Percentiles rank a stretch among this genome's conserved stretches.
Evolutionary conservation across 2,888 invertebrate species (phyloP).

Genomic region (Tinea trinotella): DNA sequence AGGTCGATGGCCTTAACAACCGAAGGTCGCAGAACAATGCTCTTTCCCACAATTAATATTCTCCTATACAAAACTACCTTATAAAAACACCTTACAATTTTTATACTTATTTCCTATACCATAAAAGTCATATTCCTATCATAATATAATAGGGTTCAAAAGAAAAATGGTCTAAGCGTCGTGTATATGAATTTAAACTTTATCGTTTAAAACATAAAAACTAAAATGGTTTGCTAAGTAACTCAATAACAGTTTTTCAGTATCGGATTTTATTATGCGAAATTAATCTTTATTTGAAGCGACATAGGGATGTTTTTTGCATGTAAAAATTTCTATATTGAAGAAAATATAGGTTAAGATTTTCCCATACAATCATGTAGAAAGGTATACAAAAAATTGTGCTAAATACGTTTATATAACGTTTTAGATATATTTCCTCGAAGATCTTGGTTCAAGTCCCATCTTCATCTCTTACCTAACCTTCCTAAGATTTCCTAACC

Average conservation of each 20-base stretch:
- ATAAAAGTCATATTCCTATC: neutral
- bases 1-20: neutral
- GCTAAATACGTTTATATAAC: neutral
- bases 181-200: neutral
- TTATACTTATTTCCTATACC: neutral
- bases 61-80: neutral
- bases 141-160: neutral
- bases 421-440: no score
- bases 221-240: neutral
- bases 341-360: neutral
- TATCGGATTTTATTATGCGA: neutral
- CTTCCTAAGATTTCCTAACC: no score
- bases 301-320: neutral
- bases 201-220: neutral
- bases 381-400: neutral
- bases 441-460: no score
- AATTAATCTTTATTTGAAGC: neutral
- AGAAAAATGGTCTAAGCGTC: neutral
- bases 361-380: slow-evolving; percentile 7
- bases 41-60: slow-evolving; percentile 8
- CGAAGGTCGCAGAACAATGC: slow-evolving; percentile 3
- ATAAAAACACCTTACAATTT: neutral
- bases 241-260: neutral
- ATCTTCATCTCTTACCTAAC: no score
- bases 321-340: neutral